Base-by-base conservation (phyloP, 2,113 vertebrate species). In the Albula glossodonta region DNA sequence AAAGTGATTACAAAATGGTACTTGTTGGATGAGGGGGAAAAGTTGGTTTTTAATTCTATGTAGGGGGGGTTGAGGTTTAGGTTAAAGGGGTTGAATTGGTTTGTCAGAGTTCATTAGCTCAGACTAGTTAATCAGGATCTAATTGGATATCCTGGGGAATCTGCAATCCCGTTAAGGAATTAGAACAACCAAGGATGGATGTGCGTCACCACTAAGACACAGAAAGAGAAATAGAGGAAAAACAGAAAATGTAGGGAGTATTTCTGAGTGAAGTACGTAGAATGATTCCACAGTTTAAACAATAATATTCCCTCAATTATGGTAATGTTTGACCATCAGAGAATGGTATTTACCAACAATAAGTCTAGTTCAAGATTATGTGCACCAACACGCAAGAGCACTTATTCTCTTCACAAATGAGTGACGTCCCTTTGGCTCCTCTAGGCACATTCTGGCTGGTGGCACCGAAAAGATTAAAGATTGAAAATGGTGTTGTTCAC, bases 111-210 rank as follows among this genome's bases (percentile, higher is more conserved):
- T 95, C 94, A 95, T 93, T 92, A 93, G 92, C 87, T 95, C 93
- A 96, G 92, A 94, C 88, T 49, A 52, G 86, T 88, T 95, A 95
- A 95, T 95, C 92, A 82, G 93, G 89, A 80, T 88, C 91, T 93
- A 92, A 93, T 92, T 90, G 93, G 95, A 96, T 95, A 90, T 95
- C 93, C 93, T 90, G 91, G 90, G 88, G n/a, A 94, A 90, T 86
- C 82, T 41, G 53, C 87, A 92, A 96, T 95, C 95, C 93, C 85
- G 57, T 96, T 95, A 95, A 90, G 89, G 94, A 92, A 92, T 95
- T 94, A 95, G 91, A 91, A 81, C 89, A 88, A 88, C 89, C 90
- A 88, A 87, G 91, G 89, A 81, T 60, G 82, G 90, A 91, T 22
- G 53, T 94, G 93, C 93, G 93, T 95, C 94, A 96, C 90, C 80